Percentiles rank a stretch among this genome's conserved stretches.
Conservation (phyloP, 2,888 invertebrate species). For the Tridacna gigas region DNA sequence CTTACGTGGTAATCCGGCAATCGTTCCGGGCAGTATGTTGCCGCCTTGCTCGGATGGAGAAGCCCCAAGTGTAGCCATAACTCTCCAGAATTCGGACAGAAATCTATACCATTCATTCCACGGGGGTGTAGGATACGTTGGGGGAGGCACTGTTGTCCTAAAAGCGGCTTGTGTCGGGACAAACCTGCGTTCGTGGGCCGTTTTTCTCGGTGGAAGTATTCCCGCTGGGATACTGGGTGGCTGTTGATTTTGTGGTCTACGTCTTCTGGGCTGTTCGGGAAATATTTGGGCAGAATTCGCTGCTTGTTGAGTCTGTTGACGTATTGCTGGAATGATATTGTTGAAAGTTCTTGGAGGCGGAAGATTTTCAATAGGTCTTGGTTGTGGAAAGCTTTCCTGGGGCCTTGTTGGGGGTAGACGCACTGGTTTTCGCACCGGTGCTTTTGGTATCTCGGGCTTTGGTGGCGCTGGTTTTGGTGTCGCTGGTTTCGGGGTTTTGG, state of each 20-base stretch:
- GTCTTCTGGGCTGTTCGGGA: background rate
- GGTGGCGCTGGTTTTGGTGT: slow-evolving; percentile 1
- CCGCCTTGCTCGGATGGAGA: slow-evolving; percentile 21
- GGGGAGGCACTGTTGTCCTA: background rate
- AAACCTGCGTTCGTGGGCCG: background rate
- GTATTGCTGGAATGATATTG: background rate
- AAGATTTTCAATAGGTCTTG: background rate
- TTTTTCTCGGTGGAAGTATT: slow-evolving; percentile 6
- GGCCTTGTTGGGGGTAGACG: slow-evolving; percentile 4
- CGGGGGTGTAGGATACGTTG: slow-evolving; percentile 42
- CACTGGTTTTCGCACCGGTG: slow-evolving; percentile 29
- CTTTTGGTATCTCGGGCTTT: background rate
- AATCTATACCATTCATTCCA: slow-evolving; percentile 63
- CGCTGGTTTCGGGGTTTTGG: slow-evolving; percentile 4
- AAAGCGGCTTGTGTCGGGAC: background rate
- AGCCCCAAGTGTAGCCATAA: slow-evolving; percentile 43
- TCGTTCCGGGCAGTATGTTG: slow-evolving; percentile 7
- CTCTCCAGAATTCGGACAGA: slow-evolving; percentile 59
- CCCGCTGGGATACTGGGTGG: slow-evolving; percentile 9
- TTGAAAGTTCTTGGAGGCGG: background rate
- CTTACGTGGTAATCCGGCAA: slow-evolving; percentile 20
- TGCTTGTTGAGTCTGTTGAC: background rate
- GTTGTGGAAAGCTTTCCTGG: background rate
- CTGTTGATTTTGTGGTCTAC: slow-evolving; percentile 8
- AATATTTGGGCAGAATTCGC: background rate